Percentiles rank a stretch among this genome's conserved stretches.
phyloP scores from a whole-genome alignment of 2,888 invertebrate species.

The Caenorhabditis sp. region DNA sequence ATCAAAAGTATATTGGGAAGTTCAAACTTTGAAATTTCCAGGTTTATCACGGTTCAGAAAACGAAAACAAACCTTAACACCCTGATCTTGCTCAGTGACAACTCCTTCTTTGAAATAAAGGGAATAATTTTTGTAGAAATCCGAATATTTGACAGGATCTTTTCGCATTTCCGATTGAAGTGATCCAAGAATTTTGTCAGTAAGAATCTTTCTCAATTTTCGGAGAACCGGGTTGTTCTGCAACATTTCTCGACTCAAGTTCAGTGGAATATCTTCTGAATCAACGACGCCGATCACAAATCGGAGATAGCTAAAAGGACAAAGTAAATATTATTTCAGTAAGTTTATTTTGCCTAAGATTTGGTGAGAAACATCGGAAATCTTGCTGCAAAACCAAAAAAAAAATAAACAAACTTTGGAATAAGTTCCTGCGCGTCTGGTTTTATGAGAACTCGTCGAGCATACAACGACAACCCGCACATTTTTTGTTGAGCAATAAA shows the following conservation, averaged over 20 bases:
- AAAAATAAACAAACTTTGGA: conserved; percentile 37
- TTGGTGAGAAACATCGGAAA: no score
- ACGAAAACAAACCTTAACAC: conserved; percentile 79
- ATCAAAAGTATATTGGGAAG: no score
- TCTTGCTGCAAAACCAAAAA: background rate
- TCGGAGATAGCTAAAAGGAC: conserved; percentile 81
- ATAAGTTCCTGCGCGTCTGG: conserved; percentile 64
- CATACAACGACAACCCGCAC: conserved; percentile 86
- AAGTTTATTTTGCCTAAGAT: no score
- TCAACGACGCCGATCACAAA: conserved; percentile 96
- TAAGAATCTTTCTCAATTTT: conserved; percentile 84
- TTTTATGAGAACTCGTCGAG: conserved; percentile 84
- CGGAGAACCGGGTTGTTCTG: conserved; percentile 92
- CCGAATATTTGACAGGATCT: conserved; percentile 81
- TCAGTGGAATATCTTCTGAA: conserved; percentile 96
- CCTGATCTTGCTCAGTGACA: conserved; percentile 82
- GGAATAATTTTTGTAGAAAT: conserved; percentile 90
- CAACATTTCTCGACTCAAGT: conserved; percentile 90
- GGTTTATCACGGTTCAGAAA: no score
- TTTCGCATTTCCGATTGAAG: conserved; percentile 78
- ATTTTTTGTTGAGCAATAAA: conserved; percentile 83
- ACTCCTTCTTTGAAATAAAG: conserved; percentile 94
- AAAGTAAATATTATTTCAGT: no score
- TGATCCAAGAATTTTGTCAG: conserved; percentile 77
- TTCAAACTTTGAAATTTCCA: no score